Base-by-base conservation (phyloP, 2,797 vertebrate genomes). In the Poeciliopsis presidionis region DNA sequence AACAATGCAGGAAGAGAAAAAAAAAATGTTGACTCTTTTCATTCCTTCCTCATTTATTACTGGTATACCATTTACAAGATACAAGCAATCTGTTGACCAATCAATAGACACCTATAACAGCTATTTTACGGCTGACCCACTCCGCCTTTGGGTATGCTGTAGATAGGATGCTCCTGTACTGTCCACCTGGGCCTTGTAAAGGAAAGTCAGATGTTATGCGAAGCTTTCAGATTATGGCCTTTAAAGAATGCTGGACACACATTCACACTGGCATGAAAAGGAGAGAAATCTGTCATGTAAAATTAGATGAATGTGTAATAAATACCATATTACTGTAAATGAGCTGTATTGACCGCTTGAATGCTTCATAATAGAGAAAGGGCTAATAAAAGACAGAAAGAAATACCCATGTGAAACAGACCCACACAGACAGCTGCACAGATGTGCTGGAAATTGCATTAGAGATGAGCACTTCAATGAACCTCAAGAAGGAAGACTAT, bases 241-340 rank as follows among this genome's bases (percentile, higher is more conserved):
- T 74, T 77, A 89, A 88, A 80, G 79, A 70, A 80, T 13, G 61
- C 55, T 18, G 49, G 77, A 70, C 75, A 87, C 84, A 84, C 76
- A 84, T 74, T 82, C 80, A 73, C 71, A n/a, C 1, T 43, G 74
- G 78, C 79, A 80, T 80, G 81, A 91, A 90, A 89, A 82, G 49
- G 78, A 90, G 76, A 28, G 79, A 88, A 84, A 92, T 87, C 78
- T 88, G 90, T 90, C 92, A 87, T 88, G 87, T 93, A 92, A 94
- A 92, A 87, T 78, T 74, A 75, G 81, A 49, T 85, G 77, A 84
- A 86, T 86, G 83, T 67, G 87, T 85, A 85, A 92, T 94, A 89
- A 94, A 94, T 92, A 92, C 88, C 92, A 85, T 88, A 94, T 92
- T 85, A 88, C 81, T 65, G 81, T 83, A 89, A 92, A 92, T 90